Percentiles rank a stretch among this genome's conserved stretches.
phyloP scores from a whole-genome alignment of 1,140 invertebrate genomes.

The Himalopsyche phryganea region DNA sequence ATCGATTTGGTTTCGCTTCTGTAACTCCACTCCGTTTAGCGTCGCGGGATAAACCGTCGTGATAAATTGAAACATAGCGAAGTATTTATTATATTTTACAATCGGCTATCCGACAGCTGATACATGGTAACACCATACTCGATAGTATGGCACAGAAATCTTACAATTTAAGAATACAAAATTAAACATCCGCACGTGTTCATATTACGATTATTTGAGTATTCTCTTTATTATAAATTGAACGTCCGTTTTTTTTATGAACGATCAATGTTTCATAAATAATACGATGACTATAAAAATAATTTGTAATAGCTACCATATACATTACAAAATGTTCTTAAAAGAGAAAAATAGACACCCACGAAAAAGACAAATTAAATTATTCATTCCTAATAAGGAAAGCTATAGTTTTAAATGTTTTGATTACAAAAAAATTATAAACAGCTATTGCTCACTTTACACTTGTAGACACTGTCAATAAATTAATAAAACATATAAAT shows the following conservation, averaged over 20 bases:
- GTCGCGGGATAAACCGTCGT: not conserved
- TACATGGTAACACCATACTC: conserved; percentile 26
- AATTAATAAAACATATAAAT: conserved; percentile 18
- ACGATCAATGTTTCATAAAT: too few relatives aligned
- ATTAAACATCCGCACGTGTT: conserved; percentile 2
- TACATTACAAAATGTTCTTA: not conserved
- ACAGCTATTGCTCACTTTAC: conserved; percentile 8
- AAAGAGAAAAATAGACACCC: not conserved
- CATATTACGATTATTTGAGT: conserved; percentile 15
- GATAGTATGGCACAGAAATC: conserved; percentile 19
- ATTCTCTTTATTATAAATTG: conserved; percentile 8
- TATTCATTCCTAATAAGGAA: not conserved
- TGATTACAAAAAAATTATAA: conserved; percentile 1
- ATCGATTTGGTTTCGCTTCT: conserved; percentile 16
- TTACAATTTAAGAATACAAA: conserved; percentile 8
- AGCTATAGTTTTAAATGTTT: not conserved
- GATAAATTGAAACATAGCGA: too few relatives aligned
- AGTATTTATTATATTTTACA: too few relatives aligned
- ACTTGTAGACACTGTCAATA: conserved; percentile 11
- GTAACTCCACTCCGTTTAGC: not conserved
- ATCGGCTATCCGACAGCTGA: conserved; percentile 6
- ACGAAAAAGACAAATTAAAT: conserved; percentile 1
- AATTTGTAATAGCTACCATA: not conserved
- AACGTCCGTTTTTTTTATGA: not conserved
- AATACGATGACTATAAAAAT: conserved; percentile 2